phyloP scores from a whole-genome alignment of 2,113 vertebrate species.

The Holacanthus passer region DNA sequence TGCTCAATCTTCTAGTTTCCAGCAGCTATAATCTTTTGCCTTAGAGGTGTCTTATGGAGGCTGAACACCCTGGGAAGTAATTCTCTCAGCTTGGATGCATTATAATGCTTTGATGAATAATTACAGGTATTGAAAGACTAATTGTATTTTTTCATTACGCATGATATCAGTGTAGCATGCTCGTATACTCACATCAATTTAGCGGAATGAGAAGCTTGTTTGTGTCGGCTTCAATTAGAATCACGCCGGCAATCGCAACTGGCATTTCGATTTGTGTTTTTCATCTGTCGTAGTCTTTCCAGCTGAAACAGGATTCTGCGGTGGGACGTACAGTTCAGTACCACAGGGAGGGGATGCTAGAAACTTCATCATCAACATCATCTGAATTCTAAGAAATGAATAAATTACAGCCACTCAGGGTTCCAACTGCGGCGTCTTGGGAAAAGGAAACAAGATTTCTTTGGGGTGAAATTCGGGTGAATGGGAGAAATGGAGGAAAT shows the following conservation, averaged over 20 bases:
- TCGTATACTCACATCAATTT: slow-evolving; percentile 41
- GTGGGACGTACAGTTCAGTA: slow-evolving; percentile 21
- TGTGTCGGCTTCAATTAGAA: slow-evolving; percentile 52
- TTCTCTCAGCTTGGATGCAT: slow-evolving; percentile 55
- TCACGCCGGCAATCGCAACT: slow-evolving; percentile 12
- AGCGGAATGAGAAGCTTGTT: slow-evolving; percentile 47
- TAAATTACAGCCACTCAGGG: slow-evolving; percentile 45
- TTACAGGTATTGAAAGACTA: slow-evolving; percentile 66
- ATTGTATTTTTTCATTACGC: slow-evolving; percentile 67
- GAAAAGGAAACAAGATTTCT: slow-evolving; percentile 34
- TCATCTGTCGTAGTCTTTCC: slow-evolving; percentile 33
- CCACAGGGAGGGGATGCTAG: slow-evolving; percentile 11
- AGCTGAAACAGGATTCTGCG: slow-evolving; percentile 23
- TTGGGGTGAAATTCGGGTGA: slow-evolving; percentile 43
- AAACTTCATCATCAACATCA: slow-evolving; percentile 33
- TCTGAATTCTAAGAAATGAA: slow-evolving; percentile 42
- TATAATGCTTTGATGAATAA: slow-evolving; percentile 66
- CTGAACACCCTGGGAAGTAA: slow-evolving; percentile 55
- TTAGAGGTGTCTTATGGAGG: slow-evolving; percentile 42
- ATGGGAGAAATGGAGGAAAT: slow-evolving; percentile 10
- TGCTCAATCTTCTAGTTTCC: slow-evolving; percentile 28
- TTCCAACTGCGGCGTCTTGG: slow-evolving; percentile 33
- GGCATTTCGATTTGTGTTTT: slow-evolving; percentile 48
- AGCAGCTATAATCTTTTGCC: slow-evolving; percentile 36
- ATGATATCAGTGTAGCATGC: slow-evolving; percentile 50